Evolutionary conservation across 2,888 invertebrate species (phyloP).

Genomic region (Heliconius ethilla): DNA sequence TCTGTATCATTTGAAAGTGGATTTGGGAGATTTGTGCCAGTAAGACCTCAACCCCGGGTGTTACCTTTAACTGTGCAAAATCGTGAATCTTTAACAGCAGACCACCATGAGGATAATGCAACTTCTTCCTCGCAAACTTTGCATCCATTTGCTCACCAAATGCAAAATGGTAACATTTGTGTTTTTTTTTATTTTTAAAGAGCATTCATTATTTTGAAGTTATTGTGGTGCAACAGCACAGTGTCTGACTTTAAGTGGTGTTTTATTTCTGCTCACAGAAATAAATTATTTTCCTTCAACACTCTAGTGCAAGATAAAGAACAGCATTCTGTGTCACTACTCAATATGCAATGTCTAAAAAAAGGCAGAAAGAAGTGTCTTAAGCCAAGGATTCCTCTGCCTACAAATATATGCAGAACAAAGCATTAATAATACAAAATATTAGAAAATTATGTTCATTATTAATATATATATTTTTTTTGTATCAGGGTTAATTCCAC

Average conservation of each 20-base stretch:
- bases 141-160: slow-evolving; percentile 75
- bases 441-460: neutral
- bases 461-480: neutral
- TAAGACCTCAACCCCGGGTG: slow-evolving; percentile 76
- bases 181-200: neutral
- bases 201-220: neutral
- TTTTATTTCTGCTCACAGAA: neutral
- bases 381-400: no score
- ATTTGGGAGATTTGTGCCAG: slow-evolving; percentile 78
- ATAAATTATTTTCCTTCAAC: neutral
- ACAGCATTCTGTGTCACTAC: neutral
- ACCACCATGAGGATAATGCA: slow-evolving; percentile 70
- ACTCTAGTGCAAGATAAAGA: neutral
- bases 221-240: neutral
- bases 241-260: neutral
- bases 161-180: slow-evolving; percentile 69
- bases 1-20: slow-evolving; percentile 75
- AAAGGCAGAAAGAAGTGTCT: no score
- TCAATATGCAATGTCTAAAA: neutral
- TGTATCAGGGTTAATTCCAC: slow-evolving; percentile 68
- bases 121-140: slow-evolving; percentile 68
- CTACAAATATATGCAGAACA: no score
- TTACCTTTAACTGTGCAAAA: slow-evolving; percentile 74
- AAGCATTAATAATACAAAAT: no score
- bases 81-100: slow-evolving; percentile 66